Evolutionary conservation across 2,888 invertebrate species (phyloP).

Genomic region (Orchesellides sinensis): DNA sequence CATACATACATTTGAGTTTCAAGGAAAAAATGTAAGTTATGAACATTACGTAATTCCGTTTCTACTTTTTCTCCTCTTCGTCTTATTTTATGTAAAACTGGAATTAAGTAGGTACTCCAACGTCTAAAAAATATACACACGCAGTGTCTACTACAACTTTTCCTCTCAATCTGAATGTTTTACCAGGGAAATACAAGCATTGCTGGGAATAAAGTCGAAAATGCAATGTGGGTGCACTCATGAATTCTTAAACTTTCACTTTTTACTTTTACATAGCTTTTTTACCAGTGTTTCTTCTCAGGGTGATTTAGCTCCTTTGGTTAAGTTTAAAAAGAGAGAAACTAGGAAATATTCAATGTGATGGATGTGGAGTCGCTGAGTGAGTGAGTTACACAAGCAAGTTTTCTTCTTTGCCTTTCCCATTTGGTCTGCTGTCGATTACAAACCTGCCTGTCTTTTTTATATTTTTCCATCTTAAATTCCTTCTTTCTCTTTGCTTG

Average conservation of each 20-base stretch:
- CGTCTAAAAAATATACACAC: background rate
- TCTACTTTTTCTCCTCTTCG: background rate
- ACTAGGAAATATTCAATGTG: constrained; percentile 5
- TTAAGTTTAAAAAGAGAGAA: background rate
- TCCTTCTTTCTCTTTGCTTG: background rate
- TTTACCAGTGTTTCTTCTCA: background rate
- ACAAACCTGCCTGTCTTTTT: too few species aligned
- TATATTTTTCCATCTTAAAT: background rate
- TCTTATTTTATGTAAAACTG: background rate
- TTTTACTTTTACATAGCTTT: background rate
- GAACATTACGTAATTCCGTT: constrained; percentile 25
- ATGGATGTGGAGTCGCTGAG: constrained; percentile 11
- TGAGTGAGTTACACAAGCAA: background rate
- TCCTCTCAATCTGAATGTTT: background rate
- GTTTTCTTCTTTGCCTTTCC: background rate
- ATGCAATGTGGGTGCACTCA: constrained; percentile 51
- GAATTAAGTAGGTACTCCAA: background rate
- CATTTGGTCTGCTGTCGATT: constrained; percentile 1
- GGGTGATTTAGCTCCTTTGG: background rate
- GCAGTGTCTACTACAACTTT: background rate
- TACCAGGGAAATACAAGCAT: background rate
- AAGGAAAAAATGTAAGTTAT: constrained; percentile 18
- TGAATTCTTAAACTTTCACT: constrained; percentile 42
- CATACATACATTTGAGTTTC: too few species aligned
- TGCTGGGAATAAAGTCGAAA: constrained; percentile 1